Base-by-base conservation (phyloP, 2,888 invertebrate genomes). In the Apamea anceps region DNA sequence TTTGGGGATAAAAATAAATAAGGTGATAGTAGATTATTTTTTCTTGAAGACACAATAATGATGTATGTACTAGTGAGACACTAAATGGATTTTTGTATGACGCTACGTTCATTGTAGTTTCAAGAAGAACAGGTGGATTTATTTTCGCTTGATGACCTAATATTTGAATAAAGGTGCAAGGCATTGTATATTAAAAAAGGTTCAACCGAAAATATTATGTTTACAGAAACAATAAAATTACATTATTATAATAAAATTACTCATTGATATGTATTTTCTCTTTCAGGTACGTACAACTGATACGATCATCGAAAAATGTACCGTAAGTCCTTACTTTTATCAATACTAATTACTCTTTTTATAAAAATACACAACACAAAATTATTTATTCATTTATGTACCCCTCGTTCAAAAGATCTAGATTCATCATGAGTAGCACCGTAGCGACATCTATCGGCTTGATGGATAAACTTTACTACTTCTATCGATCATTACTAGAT, bases 241-340 rank as follows among this genome's bases (percentile, higher is more conserved):
- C 37, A 67, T 48, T 54, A 62, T 68, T 42, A 42, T 51, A 48
- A 70, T 70, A 12, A 42, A 51, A 66, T 32, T 54, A 54, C 66
- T 62, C 13, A 81, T 37, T 74, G 45, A 74, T 74, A 54, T 81
- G 62, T 85, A 60, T 87, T 88, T 84, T 87, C 86, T 87, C 81
- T 95, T 94, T 68, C 95, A 95, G 95, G 95, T 95, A 95, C 84
- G 95, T 94, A 89, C 85, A 80, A 82, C 65, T 60, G 73, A 75
- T 74, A 79, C 68, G 85, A 85, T 84, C 80, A 74, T 68, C 67
- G 54, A 85, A 83, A 79, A 84, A 83, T 77, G 48, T 80, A 75
- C 71, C 72, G 92, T 93, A 90, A 92, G 93, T 93, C 85, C 76
- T 87, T 85, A 80, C 62, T 76, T 79, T 83, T 82, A 81, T 72